These are phyloP conservation scores for Macrophya alboannulata DNA, from an alignment of 2,888 invertebrate species.

Conservation along the genomic window DNA sequence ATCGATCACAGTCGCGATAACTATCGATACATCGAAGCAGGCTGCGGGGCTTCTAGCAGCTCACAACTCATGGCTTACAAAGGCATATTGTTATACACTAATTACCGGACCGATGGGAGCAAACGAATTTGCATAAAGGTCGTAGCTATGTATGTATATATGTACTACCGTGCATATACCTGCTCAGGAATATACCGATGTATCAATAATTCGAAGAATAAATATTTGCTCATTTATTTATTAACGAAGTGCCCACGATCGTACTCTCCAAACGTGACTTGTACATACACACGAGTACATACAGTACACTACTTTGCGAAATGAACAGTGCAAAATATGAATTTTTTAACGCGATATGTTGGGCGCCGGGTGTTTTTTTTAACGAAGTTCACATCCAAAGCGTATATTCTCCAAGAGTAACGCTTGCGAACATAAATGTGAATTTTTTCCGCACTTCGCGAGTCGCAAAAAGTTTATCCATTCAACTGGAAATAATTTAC, in stretches of 20 bases:
- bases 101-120: slow-evolving; percentile 46
- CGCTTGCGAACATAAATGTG: neutral
- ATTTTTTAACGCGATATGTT: neutral
- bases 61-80: slow-evolving; percentile 50
- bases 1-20: slow-evolving; percentile 55
- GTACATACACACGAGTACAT: neutral
- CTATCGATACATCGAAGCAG: slow-evolving; percentile 55
- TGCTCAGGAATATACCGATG: neutral
- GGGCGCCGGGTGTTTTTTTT: neutral
- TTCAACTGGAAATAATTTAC: slow-evolving; percentile 5
- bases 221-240: slow-evolving; percentile 16
- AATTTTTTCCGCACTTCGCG: neutral
- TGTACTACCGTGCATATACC: neutral
- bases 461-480: slow-evolving; percentile 11
- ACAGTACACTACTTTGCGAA: neutral
- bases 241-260: neutral
- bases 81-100: slow-evolving; percentile 55
- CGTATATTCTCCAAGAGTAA: neutral
- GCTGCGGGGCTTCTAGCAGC: slow-evolving; percentile 47
- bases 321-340: neutral
- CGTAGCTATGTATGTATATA: neutral
- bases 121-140: slow-evolving; percentile 55
- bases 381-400: neutral
- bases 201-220: slow-evolving; percentile 22
- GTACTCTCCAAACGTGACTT: neutral